These are phyloP conservation scores for Ectropis grisescens DNA, from an alignment of 1,140 invertebrate species.

Conservation along the genomic window DNA sequence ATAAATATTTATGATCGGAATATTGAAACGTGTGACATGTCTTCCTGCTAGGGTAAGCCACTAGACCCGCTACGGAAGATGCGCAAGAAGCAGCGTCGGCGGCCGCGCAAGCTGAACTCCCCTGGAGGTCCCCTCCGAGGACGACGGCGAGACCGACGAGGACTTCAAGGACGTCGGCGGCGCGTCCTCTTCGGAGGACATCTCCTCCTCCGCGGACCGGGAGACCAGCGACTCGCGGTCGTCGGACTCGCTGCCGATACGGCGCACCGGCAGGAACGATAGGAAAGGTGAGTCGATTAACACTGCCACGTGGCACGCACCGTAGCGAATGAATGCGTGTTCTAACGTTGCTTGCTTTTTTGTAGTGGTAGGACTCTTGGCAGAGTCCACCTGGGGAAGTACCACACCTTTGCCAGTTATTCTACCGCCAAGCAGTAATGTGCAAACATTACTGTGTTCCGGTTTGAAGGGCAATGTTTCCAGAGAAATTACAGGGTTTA, in stretches of 20 bases:
- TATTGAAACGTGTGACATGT: too few species aligned
- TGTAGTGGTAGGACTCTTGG: too few species aligned
- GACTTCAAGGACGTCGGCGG: slow-evolving; percentile 79
- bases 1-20: too few species aligned
- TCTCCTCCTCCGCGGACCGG: slow-evolving; percentile 42
- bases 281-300: slow-evolving; percentile 28
- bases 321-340: too few species aligned
- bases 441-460: too few species aligned
- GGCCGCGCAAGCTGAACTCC: slow-evolving; percentile 82
- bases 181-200: slow-evolving; percentile 50
- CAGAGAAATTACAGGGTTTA: too few species aligned
- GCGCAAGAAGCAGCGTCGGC: slow-evolving; percentile 74
- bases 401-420: too few species aligned
- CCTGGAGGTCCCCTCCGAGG: slow-evolving; percentile 84
- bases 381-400: too few species aligned
- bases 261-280: slow-evolving; percentile 31
- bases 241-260: slow-evolving; percentile 48
- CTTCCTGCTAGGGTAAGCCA: slow-evolving; percentile 59
- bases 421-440: too few species aligned
- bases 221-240: slow-evolving; percentile 36
- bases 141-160: slow-evolving; percentile 86
- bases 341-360: too few species aligned
- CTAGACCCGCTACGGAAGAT: slow-evolving; percentile 55
- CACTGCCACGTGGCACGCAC: too few species aligned
- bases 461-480: too few species aligned